Percentiles rank a stretch among this genome's conserved stretches.
Evolutionary conservation across 2,888 invertebrate genomes (phyloP).

Genomic region (Allolobophora icterica): DNA sequence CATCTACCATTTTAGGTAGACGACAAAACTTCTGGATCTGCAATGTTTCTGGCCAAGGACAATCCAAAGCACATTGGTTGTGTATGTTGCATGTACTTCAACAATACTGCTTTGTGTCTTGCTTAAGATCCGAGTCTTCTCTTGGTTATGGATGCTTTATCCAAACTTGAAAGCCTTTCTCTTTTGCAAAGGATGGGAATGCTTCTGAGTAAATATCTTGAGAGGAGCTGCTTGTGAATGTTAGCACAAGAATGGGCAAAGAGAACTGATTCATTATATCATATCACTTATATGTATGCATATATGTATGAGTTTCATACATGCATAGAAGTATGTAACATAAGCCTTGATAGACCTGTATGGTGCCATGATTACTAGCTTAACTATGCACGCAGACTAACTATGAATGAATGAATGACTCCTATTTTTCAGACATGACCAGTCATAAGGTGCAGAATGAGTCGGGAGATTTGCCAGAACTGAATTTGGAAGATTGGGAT

Average conservation of each 20-base stretch:
- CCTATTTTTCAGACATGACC: neutral
- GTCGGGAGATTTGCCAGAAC: conserved; percentile 20
- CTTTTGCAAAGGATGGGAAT: neutral
- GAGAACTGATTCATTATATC: neutral
- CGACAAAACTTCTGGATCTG: neutral
- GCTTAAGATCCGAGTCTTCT: too few species aligned
- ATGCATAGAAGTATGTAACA: neutral
- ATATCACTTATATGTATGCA: neutral
- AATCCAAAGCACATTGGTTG: neutral
- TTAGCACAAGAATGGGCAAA: neutral
- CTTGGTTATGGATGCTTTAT: neutral
- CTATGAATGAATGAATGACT: neutral
- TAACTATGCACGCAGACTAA: neutral
- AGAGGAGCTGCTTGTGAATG: neutral
- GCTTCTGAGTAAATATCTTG: conserved; percentile 17
- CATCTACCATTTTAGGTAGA: neutral
- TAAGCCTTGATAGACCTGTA: neutral
- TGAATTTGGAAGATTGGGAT: conserved; percentile 32
- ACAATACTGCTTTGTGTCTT: neutral
- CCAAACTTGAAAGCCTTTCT: neutral
- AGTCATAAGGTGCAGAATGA: neutral
- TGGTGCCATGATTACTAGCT: neutral
- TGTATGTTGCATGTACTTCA: too few species aligned
- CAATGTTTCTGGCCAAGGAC: neutral
- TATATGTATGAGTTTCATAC: neutral